phyloP scores from a whole-genome alignment of 2,113 vertebrate species.

The Carassius auratus region DNA sequence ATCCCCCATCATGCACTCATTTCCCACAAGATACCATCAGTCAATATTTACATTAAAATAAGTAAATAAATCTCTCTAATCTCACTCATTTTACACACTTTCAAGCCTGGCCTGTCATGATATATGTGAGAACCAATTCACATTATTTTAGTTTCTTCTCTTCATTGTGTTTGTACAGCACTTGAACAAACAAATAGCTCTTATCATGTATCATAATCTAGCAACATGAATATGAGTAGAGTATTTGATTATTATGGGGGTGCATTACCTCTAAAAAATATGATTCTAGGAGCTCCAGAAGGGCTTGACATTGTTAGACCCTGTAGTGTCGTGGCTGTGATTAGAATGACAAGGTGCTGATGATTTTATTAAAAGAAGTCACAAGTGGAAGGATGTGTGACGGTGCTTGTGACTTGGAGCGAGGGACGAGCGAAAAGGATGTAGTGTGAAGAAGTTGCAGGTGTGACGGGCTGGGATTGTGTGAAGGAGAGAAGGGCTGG shows the following conservation, averaged over 20 bases:
- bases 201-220: background rate
- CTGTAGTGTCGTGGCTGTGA: background rate
- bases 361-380: constrained; percentile 2
- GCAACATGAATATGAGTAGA: background rate
- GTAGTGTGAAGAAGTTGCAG: background rate
- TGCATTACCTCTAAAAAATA: background rate
- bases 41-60: too few relatives aligned
- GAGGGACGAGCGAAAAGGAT: background rate
- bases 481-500: background rate
- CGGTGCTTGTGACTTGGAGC: background rate
- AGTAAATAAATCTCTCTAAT: background rate
- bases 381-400: background rate
- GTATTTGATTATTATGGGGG: background rate
- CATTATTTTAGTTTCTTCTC: background rate
- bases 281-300: background rate
- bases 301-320: background rate
- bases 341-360: background rate
- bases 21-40: too few relatives aligned
- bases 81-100: background rate
- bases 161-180: background rate
- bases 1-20: too few relatives aligned
- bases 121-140: background rate
- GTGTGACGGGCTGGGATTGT: background rate
- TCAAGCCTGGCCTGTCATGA: background rate
- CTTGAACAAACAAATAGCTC: background rate